Base-by-base conservation (phyloP, 2,888 invertebrate species). In the Ctenicera cuprea region DNA sequence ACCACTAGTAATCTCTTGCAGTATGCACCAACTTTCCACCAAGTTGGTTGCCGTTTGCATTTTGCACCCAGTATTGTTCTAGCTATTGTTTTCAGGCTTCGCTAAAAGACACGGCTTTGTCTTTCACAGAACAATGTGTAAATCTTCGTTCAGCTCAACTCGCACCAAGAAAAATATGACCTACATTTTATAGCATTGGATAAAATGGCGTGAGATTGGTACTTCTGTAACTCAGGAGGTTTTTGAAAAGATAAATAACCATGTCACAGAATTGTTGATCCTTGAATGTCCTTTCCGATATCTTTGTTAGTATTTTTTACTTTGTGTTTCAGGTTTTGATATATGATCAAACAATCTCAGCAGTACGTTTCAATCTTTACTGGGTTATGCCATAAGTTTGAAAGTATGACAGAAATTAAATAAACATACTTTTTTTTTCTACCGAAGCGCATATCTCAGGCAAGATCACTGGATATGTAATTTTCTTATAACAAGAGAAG, bases 1-100 rank as follows among this genome's bases (percentile, higher is more conserved):
- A 61, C 45, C 38, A 59, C 18, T 33, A 38, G 26, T 63, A 63
- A 30, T 63, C 63, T 62, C 57, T 37, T 59, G 59, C 59, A 59
- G 38, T 30, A 52, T 57, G 57, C 57, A 57, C 38, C 59, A 59
- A 16, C 38, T 59, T 59, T 59, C 59, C 59, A 41, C 30, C 30
- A 54, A 54, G 8, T 43, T 7, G 45, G 45, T 9, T 38, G 33
- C 33, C 20, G 48, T 26, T 33, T 59, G 59, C 20, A 59, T 38
- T 57, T 38, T 38, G 41, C 59, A 38, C 59, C 59, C 38, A 57
- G 50, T 50, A 12, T 57, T 57, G 38, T 33, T 38, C 37, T 14
- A 50, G 20, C 59, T 20, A 59, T 59, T 59, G 59, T 38, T 59
- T 22, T 11, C 33, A 20, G n/a, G 30, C 33, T 54, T 54, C 16